These are phyloP conservation scores for Thelaira solivaga DNA, from an alignment of 2,888 invertebrate genomes.

Conservation along the genomic window DNA sequence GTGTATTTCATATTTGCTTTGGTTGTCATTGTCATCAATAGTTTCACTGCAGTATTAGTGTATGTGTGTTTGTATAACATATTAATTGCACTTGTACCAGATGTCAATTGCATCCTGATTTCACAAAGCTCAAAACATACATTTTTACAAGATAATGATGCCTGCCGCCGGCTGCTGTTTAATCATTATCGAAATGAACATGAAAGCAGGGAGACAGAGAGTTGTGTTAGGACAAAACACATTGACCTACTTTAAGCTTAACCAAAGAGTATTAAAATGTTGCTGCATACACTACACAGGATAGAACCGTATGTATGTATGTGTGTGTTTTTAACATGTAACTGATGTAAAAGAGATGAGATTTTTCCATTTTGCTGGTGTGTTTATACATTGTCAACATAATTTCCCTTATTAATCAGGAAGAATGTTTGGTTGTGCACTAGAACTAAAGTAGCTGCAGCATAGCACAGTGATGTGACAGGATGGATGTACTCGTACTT, in stretches of 20 bases:
- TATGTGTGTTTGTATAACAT: constrained; percentile 5
- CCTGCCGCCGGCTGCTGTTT: constrained; percentile 43
- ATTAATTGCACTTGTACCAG: constrained; percentile 61
- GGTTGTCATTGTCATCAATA: constrained; percentile 48
- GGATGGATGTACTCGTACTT: too few species aligned
- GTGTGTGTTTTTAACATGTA: constrained; percentile 22
- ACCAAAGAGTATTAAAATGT: constrained; percentile 11
- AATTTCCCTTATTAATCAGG: constrained; percentile 54
- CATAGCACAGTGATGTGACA: neutral
- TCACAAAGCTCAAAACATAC: neutral
- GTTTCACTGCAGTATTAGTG: neutral
- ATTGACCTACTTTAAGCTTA: constrained; percentile 57
- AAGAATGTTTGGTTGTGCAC: neutral
- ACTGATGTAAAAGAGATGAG: constrained; percentile 31
- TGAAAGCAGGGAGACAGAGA: neutral
- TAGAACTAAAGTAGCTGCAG: constrained; percentile 4
- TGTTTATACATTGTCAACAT: constrained; percentile 54
- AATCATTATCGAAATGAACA: constrained; percentile 52
- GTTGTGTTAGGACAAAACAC: too few species aligned
- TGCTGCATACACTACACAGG: constrained; percentile 1
- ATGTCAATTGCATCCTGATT: constrained; percentile 55
- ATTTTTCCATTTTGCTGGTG: constrained; percentile 31
- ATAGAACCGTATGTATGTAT: neutral
- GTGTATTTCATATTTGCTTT: constrained; percentile 16
- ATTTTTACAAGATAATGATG: neutral